A percentile compares a stretch with the other conserved stretches of the same genome.
Evolutionary conservation across 2,888 invertebrate species (phyloP).

Genomic region (Yponomeuta malinellus): DNA sequence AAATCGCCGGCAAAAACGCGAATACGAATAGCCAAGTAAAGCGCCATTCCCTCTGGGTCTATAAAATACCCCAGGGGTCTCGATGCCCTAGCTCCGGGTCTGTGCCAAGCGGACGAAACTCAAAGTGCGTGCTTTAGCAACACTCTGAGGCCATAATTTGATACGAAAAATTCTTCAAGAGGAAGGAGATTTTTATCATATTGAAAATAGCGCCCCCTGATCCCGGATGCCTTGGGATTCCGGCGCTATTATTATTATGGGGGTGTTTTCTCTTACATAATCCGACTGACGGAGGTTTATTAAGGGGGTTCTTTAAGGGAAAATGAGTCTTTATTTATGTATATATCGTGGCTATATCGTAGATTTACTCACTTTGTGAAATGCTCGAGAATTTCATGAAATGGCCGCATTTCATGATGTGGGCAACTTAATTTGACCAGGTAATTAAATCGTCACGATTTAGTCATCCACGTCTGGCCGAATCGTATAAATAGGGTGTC

Average conservation of each 20-base stretch:
- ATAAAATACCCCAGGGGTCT: background rate
- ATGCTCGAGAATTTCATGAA: too few relatives aligned
- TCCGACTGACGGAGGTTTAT: background rate
- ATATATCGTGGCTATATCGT: too few relatives aligned
- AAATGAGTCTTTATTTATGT: background rate
- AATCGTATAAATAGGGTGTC: too few relatives aligned
- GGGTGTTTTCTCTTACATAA: background rate
- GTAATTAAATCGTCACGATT: too few relatives aligned
- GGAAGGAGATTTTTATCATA: background rate
- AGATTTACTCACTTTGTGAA: too few relatives aligned
- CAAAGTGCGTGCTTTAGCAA: slow-evolving; percentile 21
- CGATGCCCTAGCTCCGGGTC: background rate
- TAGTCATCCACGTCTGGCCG: too few relatives aligned
- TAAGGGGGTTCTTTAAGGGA: background rate
- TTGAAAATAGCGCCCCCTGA: background rate
- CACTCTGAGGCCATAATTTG: background rate
- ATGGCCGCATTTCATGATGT: too few relatives aligned
- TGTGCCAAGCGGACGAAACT: background rate
- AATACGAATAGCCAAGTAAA: too few relatives aligned
- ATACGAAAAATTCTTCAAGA: background rate
- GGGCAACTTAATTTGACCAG: too few relatives aligned
- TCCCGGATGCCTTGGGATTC: background rate
- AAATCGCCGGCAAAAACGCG: too few relatives aligned
- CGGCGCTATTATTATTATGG: background rate
- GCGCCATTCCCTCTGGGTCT: too few relatives aligned